Conservation (phyloP, 2,888 invertebrate species). For the Diadegma fenestrale region DNA sequence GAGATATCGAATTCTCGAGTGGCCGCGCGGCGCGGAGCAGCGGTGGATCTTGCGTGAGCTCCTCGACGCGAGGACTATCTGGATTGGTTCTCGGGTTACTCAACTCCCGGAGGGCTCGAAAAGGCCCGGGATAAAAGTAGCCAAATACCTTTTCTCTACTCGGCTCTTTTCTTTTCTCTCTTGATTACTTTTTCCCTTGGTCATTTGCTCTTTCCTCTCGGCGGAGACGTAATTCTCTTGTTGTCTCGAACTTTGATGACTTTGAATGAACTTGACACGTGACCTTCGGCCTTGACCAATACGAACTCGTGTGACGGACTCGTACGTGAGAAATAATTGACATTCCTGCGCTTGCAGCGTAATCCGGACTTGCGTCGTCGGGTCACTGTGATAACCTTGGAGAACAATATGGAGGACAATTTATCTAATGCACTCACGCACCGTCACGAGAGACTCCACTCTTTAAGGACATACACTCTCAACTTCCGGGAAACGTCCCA, state of each 20-base stretch:
- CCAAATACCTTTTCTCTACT: slow-evolving; percentile 56
- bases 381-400: slow-evolving; percentile 36
- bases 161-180: background rate
- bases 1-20: slow-evolving; percentile 70
- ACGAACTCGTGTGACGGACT: background rate
- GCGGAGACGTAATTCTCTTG: background rate
- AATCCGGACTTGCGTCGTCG: background rate
- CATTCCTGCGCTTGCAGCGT: slow-evolving; percentile 55
- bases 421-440: slow-evolving; percentile 56
- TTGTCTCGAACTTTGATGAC: background rate
- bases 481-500: slow-evolving; percentile 61
- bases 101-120: slow-evolving; percentile 30
- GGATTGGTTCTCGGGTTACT: slow-evolving; percentile 63
- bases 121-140: slow-evolving; percentile 38
- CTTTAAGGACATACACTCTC: slow-evolving; percentile 56
- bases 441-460: slow-evolving; percentile 23
- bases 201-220: background rate
- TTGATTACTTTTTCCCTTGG: background rate
- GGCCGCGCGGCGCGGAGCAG: slow-evolving; percentile 65
- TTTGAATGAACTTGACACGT: background rate
- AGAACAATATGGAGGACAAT: slow-evolving; percentile 63
- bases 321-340: slow-evolving; percentile 55
- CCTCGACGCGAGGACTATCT: slow-evolving; percentile 58
- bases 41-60: slow-evolving; percentile 63
- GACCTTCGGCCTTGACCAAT: background rate